Evolutionary conservation across 2,797 vertebrate species (phyloP), one percentile per base, ranked within the genome.

Genomic region (Taenioides sp.): DNA sequence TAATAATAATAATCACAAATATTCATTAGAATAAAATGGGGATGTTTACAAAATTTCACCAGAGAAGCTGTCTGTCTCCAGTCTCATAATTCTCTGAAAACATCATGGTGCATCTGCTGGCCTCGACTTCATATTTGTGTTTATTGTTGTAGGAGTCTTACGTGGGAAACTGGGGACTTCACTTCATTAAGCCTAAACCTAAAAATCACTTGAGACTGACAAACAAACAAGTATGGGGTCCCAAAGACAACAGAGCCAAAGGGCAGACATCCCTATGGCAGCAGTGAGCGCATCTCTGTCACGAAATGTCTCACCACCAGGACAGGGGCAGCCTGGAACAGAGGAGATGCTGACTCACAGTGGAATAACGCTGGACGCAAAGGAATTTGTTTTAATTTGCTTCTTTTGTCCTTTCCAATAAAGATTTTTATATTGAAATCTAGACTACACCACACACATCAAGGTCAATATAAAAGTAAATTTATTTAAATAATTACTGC

Each of bases 201-300:
- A 71, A 70, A 79, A 89, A 86, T 75, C 85, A 75, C 80, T 88
- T 66, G 80, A 91, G 87, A 89, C 84, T 72, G 84, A 91, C 84
- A 91, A 91, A 92, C 88, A 91, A 91, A 90, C 87, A 91, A 91
- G 87, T 80, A 88, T 80, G 76, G 80, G 67, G 70, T 71, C 72
- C 71, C 76, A 84, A 89, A 84, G 78, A 91, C 82, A 89, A 90
- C 85, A 88, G 72, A 84, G 73, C 77, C 80, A 62, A 79, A 64
- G 78, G 82, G 80, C 86, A 88, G 87, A 79, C 84, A 43, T 67
- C 28, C 34, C 40, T 75, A 79, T 75, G 84, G 76, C 66, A 34
- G 72, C 67, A 82, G 80, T 81, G 76, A 83, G 43, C 3, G 43
- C 43, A 16, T 67, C 65, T 74, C 71, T 80, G 79, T 88, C 78